Base-by-base conservation (phyloP, 2,113 vertebrate species). In the Pachyramphus minor region DNA sequence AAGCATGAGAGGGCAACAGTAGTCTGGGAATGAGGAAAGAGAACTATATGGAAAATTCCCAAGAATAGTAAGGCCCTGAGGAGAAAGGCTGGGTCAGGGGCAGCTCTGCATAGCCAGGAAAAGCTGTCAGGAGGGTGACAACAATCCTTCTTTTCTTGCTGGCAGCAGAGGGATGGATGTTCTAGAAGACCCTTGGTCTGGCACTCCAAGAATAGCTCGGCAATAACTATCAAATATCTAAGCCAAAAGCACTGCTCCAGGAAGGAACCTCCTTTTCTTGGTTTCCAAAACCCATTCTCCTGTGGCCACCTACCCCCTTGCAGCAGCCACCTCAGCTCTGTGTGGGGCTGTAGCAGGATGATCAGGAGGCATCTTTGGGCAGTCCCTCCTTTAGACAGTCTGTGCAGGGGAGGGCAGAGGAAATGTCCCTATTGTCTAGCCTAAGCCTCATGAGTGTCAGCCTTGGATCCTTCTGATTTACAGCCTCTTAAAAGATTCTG, bases 11-110 rank as follows among this genome's bases (percentile, higher is more conserved):
- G 76, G 68, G 68, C 74, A 76, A 45, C 35, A 84, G 63, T 35
- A 93, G 90, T 96, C 90, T 96, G 92, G 88, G 93, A 96, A 90
- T 78, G 92, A 93, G 86, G 90, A 93, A 84, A 93, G 53, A 53
- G 75, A 94, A 15, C 79, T 53, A 44, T 55, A 93, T 33, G 79
- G 96, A 96, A 97, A 96, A 96, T 91, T 86, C 93, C 92, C 76
- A 93, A 90, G 85, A 96, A 90, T 68, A 93, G 95, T 74, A 87
- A 96, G 94, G 94, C 68, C 33, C 68, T 35, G 52, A 91, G 63
- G 50, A 85, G 84, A 95, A 94, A 81, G 79, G 42, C 68, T 91
- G 62, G 71, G 74, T 83, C 95, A 93, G 39, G 37, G 75, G 69
- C 68, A 82, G 73, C 31, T 58, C 89, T 82, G 44, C 56, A 44